Evolutionary conservation across 2,113 vertebrate species (phyloP).

Genomic region (Bubalus kerabau): DNA sequence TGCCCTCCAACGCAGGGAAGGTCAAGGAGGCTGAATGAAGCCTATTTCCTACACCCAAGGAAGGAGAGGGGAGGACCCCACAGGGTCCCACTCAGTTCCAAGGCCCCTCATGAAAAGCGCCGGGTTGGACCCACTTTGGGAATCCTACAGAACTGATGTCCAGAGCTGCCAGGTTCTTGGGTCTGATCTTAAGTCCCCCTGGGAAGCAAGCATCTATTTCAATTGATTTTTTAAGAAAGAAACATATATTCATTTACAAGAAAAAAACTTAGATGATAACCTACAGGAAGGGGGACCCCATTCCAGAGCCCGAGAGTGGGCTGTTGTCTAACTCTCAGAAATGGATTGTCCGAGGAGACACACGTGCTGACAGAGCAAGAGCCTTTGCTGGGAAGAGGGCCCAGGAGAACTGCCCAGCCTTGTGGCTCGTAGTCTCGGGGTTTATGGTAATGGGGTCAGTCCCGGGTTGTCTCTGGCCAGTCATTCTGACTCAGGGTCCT

Average conservation of each 20-base stretch:
- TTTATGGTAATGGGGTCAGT: background rate
- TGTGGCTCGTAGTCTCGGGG: background rate
- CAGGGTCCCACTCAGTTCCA: background rate
- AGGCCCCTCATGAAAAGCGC: background rate
- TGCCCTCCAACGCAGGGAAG: background rate
- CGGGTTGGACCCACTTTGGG: fast-evolving
- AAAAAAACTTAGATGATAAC: background rate
- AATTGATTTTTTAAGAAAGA: background rate
- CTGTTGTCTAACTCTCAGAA: background rate
- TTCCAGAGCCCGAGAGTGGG: background rate
- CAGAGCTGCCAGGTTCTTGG: background rate
- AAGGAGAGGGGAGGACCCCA: background rate
- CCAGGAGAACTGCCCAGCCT: background rate
- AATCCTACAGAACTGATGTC: background rate
- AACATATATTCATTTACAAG: background rate
- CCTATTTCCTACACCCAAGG: background rate
- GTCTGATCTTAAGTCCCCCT: too few relatives aligned
- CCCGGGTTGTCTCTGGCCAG: background rate
- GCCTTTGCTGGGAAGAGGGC: background rate
- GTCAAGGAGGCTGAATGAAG: background rate
- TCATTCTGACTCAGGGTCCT: background rate
- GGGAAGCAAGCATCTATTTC: background rate
- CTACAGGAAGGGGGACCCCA: background rate
- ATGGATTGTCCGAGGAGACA: background rate
- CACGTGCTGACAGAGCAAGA: background rate